Percentiles rank a stretch among this genome's conserved stretches.
These are phyloP conservation scores for Ctenodactylus gundi DNA, from an alignment of 2,113 vertebrate genomes.

Conservation along the genomic window DNA sequence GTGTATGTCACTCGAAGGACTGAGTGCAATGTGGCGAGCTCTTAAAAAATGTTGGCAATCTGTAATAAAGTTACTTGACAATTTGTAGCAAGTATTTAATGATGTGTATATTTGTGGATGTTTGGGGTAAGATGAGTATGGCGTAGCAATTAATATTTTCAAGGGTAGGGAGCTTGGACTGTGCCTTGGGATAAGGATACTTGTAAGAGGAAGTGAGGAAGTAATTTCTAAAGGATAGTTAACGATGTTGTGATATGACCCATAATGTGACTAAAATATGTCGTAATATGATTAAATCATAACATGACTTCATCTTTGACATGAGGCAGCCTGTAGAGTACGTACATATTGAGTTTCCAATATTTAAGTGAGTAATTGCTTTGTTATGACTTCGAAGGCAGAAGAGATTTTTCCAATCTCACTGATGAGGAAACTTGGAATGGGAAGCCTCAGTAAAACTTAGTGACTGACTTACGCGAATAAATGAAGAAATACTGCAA, in stretches of 20 bases:
- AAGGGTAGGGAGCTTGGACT: neutral
- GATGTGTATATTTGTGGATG: neutral
- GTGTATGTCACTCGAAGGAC: neutral
- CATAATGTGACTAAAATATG: neutral
- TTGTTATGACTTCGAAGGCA: neutral
- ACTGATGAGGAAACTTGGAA: neutral
- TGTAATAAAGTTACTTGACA: neutral
- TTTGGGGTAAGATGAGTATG: neutral
- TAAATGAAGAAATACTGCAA: neutral
- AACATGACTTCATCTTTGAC: slow-evolving; percentile 5
- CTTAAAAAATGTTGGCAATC: neutral
- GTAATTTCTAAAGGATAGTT: neutral
- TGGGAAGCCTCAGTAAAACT: neutral
- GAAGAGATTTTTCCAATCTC: slow-evolving; percentile 19
- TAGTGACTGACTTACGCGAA: neutral
- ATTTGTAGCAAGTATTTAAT: neutral
- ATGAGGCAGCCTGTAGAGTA: neutral
- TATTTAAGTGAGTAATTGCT: neutral
- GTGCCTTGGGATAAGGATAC: neutral
- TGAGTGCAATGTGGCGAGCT: neutral
- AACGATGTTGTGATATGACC: neutral
- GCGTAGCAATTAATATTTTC: neutral
- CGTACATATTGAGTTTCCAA: neutral
- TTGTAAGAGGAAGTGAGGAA: neutral
- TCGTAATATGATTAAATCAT: neutral